A percentile compares a stretch with the other conserved stretches of the same genome.
phyloP scores from a whole-genome alignment of 2,888 invertebrate species.

The Macaria notata region DNA sequence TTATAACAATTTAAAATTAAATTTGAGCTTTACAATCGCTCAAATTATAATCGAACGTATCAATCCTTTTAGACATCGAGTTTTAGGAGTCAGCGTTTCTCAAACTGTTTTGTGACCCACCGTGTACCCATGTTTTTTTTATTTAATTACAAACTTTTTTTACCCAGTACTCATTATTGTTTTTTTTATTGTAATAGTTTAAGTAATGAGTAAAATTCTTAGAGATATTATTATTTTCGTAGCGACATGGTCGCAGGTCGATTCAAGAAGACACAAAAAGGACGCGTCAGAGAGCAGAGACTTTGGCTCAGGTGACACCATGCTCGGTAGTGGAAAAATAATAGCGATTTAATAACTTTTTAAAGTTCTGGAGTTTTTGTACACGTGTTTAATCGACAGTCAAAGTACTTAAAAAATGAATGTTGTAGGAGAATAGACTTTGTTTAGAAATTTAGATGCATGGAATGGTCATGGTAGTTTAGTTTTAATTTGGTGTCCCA shows the following conservation, averaged over 20 bases:
- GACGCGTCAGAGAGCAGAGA: slow-evolving; percentile 54
- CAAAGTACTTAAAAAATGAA: background rate
- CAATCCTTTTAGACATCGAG: background rate
- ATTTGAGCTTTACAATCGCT: background rate
- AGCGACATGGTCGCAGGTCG: slow-evolving; percentile 69
- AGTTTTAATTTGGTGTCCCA: too few relatives aligned
- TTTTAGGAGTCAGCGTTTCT: slow-evolving; percentile 1
- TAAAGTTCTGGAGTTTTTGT: background rate
- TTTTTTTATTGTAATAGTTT: too few relatives aligned
- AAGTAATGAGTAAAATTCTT: background rate
- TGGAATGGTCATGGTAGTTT: background rate
- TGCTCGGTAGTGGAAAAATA: slow-evolving; percentile 8
- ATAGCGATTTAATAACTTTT: too few relatives aligned
- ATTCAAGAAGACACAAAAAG: slow-evolving; percentile 57
- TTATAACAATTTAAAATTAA: background rate
- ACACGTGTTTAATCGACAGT: background rate
- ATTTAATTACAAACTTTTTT: background rate
- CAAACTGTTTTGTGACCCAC: slow-evolving; percentile 10
- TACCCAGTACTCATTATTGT: background rate
- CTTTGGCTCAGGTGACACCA: slow-evolving; percentile 52
- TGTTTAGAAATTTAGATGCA: background rate
- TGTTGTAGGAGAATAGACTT: background rate
- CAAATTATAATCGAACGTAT: too few relatives aligned
- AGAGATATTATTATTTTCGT: slow-evolving; percentile 27
- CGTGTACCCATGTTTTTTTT: background rate